Evolutionary conservation across 2,888 invertebrate species (phyloP), one percentile per base, ranked within the genome.

Genomic region (Sialis lutaria): DNA sequence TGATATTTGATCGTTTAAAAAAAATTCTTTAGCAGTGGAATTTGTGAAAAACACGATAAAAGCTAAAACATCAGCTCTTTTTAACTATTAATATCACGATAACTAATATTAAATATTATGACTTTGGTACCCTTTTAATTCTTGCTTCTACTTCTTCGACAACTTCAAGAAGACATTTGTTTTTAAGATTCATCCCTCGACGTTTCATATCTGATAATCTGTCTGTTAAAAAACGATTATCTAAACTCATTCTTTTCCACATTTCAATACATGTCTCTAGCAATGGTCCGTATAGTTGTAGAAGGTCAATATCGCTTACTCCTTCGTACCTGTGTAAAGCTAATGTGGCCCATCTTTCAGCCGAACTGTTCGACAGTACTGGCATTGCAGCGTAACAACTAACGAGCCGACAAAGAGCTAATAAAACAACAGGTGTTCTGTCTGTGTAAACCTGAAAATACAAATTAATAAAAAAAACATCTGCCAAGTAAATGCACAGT

Each of bases 301-400:
- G 62, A 39, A 82, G 61, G 56, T 83, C 82, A 9, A 75, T 74
- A 60, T 83, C 83, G 56, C 79, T 77, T 52, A 83, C 75, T 2
- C 75, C 79, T 52, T 83, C 79, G 54, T 77, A 83, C 45, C 83
- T 69, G 55, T 73, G 72, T n/a, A 83, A 60, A 0, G 82, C 81
- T 5, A 82, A 64, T 50, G 75, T 74, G 1, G 80, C 79, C 77
- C 80, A 82, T 50, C 74, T 70, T 54, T 79, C 74, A 2, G 77
- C 75, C 0, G 73, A 70, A 0, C 70, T 73, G 32, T 76, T 73
- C 1, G 76, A 67, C 2, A 72, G 69, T 22, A 67, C 67, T 6
- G 70, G 66, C 44, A 65, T 63, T 22, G 64, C 56, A 34, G 60
- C 56, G 1, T 69, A 70, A 51, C 75, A 75, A 0, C 75, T 79